Percentiles rank a stretch among this genome's conserved stretches.
phyloP scores from a whole-genome alignment of 1,140 invertebrate species.

The Drosophila sp. region DNA sequence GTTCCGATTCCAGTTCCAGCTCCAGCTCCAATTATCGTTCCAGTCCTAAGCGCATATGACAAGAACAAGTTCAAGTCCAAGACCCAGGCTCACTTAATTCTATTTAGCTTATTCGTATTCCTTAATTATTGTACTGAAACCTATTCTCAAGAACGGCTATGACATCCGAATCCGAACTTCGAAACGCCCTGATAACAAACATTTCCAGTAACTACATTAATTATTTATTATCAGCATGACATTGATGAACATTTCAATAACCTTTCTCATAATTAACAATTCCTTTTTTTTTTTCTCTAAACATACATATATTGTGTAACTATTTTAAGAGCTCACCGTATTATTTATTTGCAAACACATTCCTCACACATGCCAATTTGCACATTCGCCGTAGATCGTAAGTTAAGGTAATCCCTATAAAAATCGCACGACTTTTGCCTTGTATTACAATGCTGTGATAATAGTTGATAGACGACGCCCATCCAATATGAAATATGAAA shows the following conservation, averaged over 20 bases:
- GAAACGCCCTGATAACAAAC: slow-evolving; percentile 10
- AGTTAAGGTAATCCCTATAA: slow-evolving; percentile 25
- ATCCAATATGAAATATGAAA: slow-evolving; percentile 36
- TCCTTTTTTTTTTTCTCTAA: no score
- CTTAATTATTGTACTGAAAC: slow-evolving; percentile 10
- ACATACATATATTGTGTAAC: no score
- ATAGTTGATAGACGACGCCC: slow-evolving; percentile 54
- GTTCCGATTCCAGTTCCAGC: neutral
- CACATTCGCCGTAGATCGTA: slow-evolving; percentile 57
- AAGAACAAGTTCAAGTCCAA: neutral
- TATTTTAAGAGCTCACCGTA: slow-evolving; percentile 41
- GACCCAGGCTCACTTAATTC: slow-evolving; percentile 4
- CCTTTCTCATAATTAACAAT: neutral
- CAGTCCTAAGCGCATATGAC: slow-evolving; percentile 1
- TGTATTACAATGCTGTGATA: slow-evolving; percentile 78
- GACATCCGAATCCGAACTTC: slow-evolving; percentile 32
- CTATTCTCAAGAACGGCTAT: slow-evolving; percentile 40
- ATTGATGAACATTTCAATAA: slow-evolving; percentile 4
- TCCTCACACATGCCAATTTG: slow-evolving; percentile 41
- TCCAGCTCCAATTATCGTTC: no score
- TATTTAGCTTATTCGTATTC: slow-evolving; percentile 10
- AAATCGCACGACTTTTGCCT: slow-evolving; percentile 42
- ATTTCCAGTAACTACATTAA: slow-evolving; percentile 29
- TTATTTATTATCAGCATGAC: slow-evolving; percentile 39
- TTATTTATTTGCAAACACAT: slow-evolving; percentile 62